Evolutionary conservation across 2,797 vertebrate species (phyloP).

Genomic region (Oceanodroma leucorhoa): DNA sequence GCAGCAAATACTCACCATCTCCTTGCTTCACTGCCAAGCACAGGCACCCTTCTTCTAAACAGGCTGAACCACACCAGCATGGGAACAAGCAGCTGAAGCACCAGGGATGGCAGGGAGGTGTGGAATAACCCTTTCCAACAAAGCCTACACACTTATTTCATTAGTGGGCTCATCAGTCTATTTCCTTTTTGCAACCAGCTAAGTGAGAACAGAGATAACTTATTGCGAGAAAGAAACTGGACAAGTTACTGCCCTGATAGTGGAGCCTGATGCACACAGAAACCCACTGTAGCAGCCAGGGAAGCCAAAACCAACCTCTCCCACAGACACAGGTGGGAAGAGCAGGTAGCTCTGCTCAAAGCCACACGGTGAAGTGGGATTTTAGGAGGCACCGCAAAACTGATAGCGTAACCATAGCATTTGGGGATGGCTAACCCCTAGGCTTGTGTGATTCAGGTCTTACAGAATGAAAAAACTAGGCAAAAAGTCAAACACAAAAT

Average conservation of each 20-base stretch:
- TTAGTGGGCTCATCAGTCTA: not conserved
- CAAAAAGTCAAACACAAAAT: not conserved
- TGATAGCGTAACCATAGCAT: accelerated
- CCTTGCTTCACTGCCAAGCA: accelerated
- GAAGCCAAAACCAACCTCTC: not conserved
- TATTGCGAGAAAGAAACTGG: not conserved
- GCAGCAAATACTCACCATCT: not conserved
- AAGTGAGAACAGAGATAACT: not conserved
- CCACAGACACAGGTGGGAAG: not conserved
- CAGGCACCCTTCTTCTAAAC: not conserved
- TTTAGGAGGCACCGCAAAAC: not conserved
- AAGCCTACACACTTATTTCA: not conserved
- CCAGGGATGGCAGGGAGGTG: not conserved
- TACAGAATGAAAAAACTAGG: not conserved
- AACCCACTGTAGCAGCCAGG: not conserved
- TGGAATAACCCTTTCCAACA: not conserved
- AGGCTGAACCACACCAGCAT: not conserved
- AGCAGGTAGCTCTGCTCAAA: not conserved
- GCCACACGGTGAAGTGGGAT: accelerated
- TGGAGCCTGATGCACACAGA: not conserved
- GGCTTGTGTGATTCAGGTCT: not conserved
- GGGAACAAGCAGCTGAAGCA: not conserved
- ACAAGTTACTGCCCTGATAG: not conserved
- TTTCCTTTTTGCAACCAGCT: not conserved
- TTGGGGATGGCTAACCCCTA: not conserved